Conservation (phyloP, 92 coral and sea anemone species). For the Phenganax marumi region DNA sequence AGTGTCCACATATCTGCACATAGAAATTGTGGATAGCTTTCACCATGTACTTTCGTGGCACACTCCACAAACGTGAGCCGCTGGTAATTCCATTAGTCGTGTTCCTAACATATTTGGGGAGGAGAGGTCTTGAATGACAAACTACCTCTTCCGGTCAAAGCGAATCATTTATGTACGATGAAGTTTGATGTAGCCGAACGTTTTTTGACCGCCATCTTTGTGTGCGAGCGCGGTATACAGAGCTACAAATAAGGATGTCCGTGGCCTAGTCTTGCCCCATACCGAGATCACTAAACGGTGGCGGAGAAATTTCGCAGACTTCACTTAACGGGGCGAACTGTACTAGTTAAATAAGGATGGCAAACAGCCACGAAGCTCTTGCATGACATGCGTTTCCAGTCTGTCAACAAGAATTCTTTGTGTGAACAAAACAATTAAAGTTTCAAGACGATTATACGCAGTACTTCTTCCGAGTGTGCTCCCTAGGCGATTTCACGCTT, state of each 20-base stretch:
- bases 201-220: background rate
- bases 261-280: conserved; percentile 11
- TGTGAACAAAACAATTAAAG: conserved; percentile 26
- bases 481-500: conserved; percentile 1
- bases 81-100: conserved; percentile 19
- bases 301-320: background rate
- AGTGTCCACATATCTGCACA: background rate
- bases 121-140: conserved; percentile 32
- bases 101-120: conserved; percentile 30
- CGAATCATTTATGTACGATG: conserved; percentile 15
- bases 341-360: conserved; percentile 3
- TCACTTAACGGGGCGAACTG: background rate
- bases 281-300: background rate
- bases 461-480: background rate
- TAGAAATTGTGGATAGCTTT: background rate
- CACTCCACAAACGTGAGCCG: conserved; percentile 1
- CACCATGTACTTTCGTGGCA: background rate
- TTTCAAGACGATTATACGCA: background rate
- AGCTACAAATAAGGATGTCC: conserved; percentile 27
- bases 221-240: conserved; percentile 16
- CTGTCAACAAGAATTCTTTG: conserved; percentile 43
- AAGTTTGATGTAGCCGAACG: conserved; percentile 40
- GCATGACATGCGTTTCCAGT: background rate
- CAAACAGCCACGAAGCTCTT: background rate
- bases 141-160: conserved; percentile 31